Conservation (phyloP, 2,113 vertebrate species). For the Heterotis niloticus region DNA sequence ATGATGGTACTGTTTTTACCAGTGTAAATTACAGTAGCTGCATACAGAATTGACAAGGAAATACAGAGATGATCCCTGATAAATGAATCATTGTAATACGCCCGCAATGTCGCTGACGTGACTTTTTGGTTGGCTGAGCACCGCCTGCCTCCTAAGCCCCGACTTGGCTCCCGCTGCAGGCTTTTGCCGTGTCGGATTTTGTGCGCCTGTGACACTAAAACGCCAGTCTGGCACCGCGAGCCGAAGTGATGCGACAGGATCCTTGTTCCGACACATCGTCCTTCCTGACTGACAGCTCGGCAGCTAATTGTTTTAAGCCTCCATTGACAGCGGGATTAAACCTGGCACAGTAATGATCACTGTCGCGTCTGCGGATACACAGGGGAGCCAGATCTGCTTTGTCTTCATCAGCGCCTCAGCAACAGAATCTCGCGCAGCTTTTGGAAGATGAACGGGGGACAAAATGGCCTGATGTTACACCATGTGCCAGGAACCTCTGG, state of each 20-base stretch:
- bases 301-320: slow-evolving; percentile 63
- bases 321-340: slow-evolving; percentile 60
- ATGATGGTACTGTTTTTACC: no score
- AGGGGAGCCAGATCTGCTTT: slow-evolving; percentile 55
- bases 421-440: slow-evolving; percentile 40
- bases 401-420: slow-evolving; percentile 58
- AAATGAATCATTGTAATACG: neutral
- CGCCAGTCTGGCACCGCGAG: neutral
- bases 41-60: no score
- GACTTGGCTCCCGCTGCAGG: no score
- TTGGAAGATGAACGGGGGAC: slow-evolving; percentile 6
- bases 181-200: neutral
- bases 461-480: slow-evolving; percentile 73
- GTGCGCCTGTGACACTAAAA: neutral
- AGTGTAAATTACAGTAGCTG: no score
- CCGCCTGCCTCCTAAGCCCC: no score
- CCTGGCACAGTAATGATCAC: slow-evolving; percentile 66
- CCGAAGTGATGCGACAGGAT: neutral
- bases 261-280: slow-evolving; percentile 35
- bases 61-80: no score
- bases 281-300: slow-evolving; percentile 61
- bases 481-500: slow-evolving; percentile 79
- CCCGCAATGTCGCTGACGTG: neutral
- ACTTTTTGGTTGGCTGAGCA: neutral
- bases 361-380: slow-evolving; percentile 61